A percentile compares a stretch with the other conserved stretches of the same genome.
These are phyloP conservation scores for Diphyllodes magnificus DNA, from an alignment of 2,113 vertebrate genomes.

Conservation along the genomic window DNA sequence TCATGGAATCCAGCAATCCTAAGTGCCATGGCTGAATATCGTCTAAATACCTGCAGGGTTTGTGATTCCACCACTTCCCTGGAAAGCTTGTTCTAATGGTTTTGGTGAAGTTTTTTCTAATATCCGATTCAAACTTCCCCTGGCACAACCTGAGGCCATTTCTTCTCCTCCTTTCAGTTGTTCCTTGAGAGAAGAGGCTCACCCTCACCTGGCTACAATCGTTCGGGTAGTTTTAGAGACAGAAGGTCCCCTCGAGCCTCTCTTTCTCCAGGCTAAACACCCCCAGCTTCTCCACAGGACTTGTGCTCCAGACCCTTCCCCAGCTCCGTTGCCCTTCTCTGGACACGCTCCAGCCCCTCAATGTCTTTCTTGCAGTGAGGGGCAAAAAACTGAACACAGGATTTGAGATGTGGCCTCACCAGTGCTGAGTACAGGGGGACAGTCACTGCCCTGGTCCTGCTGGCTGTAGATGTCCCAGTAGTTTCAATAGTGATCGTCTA, in stretches of 20 bases:
- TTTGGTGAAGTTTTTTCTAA: neutral
- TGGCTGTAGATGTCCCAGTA: neutral
- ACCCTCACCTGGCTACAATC: accelerated
- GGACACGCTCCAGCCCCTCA: neutral
- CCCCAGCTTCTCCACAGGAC: accelerated
- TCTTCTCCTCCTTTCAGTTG: neutral
- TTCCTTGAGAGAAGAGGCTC: neutral
- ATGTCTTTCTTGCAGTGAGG: neutral
- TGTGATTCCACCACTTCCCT: neutral
- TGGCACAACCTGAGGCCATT: neutral
- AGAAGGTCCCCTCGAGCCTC: neutral
- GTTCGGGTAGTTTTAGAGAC: neutral
- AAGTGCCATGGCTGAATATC: accelerated
- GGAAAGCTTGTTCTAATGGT: neutral
- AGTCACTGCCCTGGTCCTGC: accelerated
- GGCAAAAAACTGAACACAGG: neutral
- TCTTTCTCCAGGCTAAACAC: neutral
- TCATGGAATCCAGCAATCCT: accelerated
- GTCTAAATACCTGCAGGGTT: neutral
- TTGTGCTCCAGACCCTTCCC: neutral
- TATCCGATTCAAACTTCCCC: neutral
- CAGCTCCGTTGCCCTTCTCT: accelerated
- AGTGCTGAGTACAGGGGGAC: accelerated
- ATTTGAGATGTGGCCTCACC: accelerated
- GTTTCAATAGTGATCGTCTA: neutral